Conservation (phyloP, 2,888 invertebrate genomes). For the Eustalomyia histrio region DNA sequence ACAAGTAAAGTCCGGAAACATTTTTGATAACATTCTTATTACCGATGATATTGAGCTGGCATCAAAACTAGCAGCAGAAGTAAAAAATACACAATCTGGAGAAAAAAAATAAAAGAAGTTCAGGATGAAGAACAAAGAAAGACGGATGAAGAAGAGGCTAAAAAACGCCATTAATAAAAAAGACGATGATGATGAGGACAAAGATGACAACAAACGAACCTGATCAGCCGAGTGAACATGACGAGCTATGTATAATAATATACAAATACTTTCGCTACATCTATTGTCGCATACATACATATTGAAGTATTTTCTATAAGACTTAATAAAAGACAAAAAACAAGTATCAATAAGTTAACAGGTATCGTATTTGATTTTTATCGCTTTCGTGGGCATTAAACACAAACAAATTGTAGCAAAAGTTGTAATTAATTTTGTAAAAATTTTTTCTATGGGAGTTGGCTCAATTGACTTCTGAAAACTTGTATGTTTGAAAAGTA, state of each 20-base stretch:
- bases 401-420: no score
- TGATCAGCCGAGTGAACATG: slow-evolving; percentile 75
- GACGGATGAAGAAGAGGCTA: slow-evolving; percentile 83
- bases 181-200: slow-evolving; percentile 83
- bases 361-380: no score
- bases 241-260: slow-evolving; percentile 78
- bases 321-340: no score
- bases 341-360: no score
- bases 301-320: no score
- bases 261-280: background rate
- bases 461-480: no score
- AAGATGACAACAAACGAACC: slow-evolving; percentile 81
- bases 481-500: no score
- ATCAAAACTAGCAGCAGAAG: slow-evolving; percentile 81
- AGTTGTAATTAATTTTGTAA: no score
- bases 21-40: slow-evolving; percentile 97
- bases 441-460: no score
- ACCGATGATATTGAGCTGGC: slow-evolving; percentile 93
- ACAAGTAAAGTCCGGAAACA: slow-evolving; percentile 99
- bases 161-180: slow-evolving; percentile 84
- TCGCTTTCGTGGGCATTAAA: no score
- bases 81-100: slow-evolving; percentile 88
- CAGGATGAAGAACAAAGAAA: slow-evolving; percentile 89
- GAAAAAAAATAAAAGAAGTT: slow-evolving; percentile 97
- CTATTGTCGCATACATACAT: no score